Evolutionary conservation across 2,797 vertebrate species (phyloP).

Genomic region (Typhlichthys subterraneus): DNA sequence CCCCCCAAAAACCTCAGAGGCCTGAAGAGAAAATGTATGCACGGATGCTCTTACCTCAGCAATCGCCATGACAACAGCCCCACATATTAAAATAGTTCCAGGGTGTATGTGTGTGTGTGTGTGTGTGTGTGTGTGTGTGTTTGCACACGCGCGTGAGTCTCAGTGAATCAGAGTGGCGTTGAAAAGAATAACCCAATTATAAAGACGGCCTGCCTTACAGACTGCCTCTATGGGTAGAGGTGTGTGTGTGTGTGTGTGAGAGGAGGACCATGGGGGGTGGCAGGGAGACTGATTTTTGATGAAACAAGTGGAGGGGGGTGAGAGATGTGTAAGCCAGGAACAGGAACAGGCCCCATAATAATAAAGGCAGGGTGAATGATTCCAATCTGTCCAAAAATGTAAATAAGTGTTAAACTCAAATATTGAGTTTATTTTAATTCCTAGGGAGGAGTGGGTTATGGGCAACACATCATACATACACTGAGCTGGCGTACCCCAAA

Average conservation of each 20-base stretch:
- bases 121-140: slow-evolving; percentile 15
- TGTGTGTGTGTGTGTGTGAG: slow-evolving; percentile 29
- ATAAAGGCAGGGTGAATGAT: too few species aligned
- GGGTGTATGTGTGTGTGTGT: not conserved
- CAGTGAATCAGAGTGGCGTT: slow-evolving; percentile 57
- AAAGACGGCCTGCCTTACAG: slow-evolving; percentile 75
- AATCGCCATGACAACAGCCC: slow-evolving; percentile 56
- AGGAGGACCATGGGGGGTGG: slow-evolving; percentile 25
- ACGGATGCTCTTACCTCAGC: slow-evolving; percentile 53
- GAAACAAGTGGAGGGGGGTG: slow-evolving; percentile 44
- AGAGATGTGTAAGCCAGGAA: slow-evolving; percentile 15
- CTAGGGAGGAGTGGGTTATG: slow-evolving; percentile 35
- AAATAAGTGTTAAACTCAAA: slow-evolving; percentile 51
- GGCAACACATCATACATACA: slow-evolving; percentile 8
- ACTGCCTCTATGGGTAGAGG: slow-evolving; percentile 17
- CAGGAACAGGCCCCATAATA: slow-evolving; percentile 2
- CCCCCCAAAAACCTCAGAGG: slow-evolving; percentile 35
- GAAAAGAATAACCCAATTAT: slow-evolving; percentile 79
- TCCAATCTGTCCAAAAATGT: slow-evolving; percentile 17
- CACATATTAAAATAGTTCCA: slow-evolving; percentile 46
- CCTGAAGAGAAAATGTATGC: slow-evolving; percentile 39
- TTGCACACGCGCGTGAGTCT: slow-evolving; percentile 35
- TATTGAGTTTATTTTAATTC: slow-evolving; percentile 61
- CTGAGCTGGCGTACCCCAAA: slow-evolving; percentile 37
- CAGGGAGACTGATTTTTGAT: slow-evolving; percentile 58